Conservation (phyloP, 2,888 invertebrate species). For the Xanthorhoe spadicearia region DNA sequence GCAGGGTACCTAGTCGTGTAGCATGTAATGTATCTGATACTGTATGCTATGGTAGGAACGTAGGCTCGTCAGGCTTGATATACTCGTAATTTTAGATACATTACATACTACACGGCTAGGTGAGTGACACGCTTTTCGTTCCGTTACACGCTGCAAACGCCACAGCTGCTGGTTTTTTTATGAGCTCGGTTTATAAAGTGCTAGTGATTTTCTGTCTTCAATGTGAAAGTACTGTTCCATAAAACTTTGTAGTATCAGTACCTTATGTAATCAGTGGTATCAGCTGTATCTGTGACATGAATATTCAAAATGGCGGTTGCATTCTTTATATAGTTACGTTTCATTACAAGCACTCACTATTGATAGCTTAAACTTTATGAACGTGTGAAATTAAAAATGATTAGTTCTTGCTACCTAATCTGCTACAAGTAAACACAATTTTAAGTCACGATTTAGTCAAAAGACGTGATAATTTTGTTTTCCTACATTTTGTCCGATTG, state of each 20-base stretch:
- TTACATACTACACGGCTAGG: too few species aligned
- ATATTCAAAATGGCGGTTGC: neutral
- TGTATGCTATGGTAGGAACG: too few species aligned
- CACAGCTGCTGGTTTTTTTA: neutral
- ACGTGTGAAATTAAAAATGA: neutral
- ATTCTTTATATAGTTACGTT: neutral
- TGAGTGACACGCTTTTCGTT: too few species aligned
- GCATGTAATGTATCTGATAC: too few species aligned
- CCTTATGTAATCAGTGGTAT: too few species aligned
- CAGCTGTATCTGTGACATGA: too few species aligned
- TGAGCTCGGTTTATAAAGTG: too few species aligned
- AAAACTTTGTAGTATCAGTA: too few species aligned
- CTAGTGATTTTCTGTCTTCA: neutral
- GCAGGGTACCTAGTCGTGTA: too few species aligned
- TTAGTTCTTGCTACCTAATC: neutral
- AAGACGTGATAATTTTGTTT: slow-evolving; percentile 3
- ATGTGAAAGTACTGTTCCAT: neutral
- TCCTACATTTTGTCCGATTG: neutral
- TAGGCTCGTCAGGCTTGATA: too few species aligned
- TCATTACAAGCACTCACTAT: neutral
- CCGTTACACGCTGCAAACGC: neutral
- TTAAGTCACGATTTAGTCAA: slow-evolving; percentile 6
- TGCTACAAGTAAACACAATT: neutral
- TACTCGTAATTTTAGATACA: too few species aligned
- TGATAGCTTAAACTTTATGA: neutral